phyloP scores from a whole-genome alignment of 2,113 vertebrate genomes.

The Todiramphus chloris region DNA sequence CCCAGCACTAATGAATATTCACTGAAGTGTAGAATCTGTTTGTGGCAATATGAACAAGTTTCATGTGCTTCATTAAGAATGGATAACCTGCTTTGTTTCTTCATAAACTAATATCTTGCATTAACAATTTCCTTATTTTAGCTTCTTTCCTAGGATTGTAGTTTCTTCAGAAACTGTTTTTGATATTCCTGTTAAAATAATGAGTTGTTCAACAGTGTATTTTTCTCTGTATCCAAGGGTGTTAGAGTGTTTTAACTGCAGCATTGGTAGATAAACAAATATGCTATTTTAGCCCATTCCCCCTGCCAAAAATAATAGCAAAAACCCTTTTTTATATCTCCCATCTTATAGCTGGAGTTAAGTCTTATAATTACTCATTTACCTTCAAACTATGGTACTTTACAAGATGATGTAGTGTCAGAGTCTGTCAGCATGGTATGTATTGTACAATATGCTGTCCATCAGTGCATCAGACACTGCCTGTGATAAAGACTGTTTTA shows the following conservation, averaged over 20 bases:
- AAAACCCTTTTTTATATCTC: background rate
- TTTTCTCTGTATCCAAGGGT: background rate
- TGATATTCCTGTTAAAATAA: background rate
- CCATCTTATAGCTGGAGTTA: background rate
- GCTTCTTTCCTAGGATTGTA: background rate
- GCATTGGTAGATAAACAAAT: background rate
- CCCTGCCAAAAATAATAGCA: background rate
- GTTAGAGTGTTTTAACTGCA: background rate
- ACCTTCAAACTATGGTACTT: background rate
- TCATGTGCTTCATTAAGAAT: background rate
- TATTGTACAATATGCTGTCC: rapidly evolving
- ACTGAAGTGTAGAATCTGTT: background rate
- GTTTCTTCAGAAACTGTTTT: background rate
- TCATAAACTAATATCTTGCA: background rate
- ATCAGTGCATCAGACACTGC: background rate
- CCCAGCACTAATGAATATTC: background rate
- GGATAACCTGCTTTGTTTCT: background rate
- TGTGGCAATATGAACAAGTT: background rate
- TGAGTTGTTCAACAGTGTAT: background rate
- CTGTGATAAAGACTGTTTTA: background rate
- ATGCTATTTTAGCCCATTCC: background rate
- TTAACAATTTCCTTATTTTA: background rate
- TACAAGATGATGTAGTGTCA: background rate
- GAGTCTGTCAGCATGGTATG: background rate
- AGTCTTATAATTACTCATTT: background rate